Evolutionary conservation across 2,888 invertebrate genomes (phyloP).

Genomic region (Drosophila melanosoma): DNA sequence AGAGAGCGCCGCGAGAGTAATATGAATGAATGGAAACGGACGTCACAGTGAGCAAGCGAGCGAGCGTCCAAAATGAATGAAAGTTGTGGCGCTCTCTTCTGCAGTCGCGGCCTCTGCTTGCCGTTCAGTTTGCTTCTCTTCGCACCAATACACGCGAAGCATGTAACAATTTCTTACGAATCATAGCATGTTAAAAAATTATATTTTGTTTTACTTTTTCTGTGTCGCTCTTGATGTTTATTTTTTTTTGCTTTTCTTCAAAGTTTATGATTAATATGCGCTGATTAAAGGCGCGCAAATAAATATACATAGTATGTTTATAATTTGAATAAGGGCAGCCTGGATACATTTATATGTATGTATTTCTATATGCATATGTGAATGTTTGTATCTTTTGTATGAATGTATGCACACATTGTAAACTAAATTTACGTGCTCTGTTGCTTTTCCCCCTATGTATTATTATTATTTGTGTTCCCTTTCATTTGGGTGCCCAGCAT

Average conservation of each 20-base stretch:
- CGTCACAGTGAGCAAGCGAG: slow-evolving; percentile 35
- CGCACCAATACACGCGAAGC: slow-evolving; percentile 32
- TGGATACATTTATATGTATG: no score
- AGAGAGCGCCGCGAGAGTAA: slow-evolving; percentile 35
- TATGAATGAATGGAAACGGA: slow-evolving; percentile 70
- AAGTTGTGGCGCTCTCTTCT: slow-evolving; percentile 61
- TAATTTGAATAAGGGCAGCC: no score
- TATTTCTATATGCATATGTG: no score
- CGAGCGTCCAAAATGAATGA: slow-evolving; percentile 67
- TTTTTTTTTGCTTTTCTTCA: slow-evolving; percentile 49
- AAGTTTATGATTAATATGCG: slow-evolving; percentile 78
- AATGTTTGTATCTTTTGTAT: background rate
- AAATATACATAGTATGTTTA: background rate
- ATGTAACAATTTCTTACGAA: slow-evolving; percentile 36
- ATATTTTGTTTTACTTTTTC: slow-evolving; percentile 62
- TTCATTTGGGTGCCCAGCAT: slow-evolving; percentile 60
- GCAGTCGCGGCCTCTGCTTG: slow-evolving; percentile 27
- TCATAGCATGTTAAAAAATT: slow-evolving; percentile 60
- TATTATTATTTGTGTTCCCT: slow-evolving; percentile 54
- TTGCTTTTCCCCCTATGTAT: slow-evolving; percentile 42
- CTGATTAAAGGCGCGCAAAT: slow-evolving; percentile 64
- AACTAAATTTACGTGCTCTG: slow-evolving; percentile 71
- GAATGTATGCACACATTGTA: slow-evolving; percentile 15
- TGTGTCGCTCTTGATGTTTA: slow-evolving; percentile 22
- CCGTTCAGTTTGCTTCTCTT: slow-evolving; percentile 29